Evolutionary conservation across 2,888 invertebrate genomes (phyloP), one percentile per base, ranked within the genome.

Genomic region (Sesamia inferens): DNA sequence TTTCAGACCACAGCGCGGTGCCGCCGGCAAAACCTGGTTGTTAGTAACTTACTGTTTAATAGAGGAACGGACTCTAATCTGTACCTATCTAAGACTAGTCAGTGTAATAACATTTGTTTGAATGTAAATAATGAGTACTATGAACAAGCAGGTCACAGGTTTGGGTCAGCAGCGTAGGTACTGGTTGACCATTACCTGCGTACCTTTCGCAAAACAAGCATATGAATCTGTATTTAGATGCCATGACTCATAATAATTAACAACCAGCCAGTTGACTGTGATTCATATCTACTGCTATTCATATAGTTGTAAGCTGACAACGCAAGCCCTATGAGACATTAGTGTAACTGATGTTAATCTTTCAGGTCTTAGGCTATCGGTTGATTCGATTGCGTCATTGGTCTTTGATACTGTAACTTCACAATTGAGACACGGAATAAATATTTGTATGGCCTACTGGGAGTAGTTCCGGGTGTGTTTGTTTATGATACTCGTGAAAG

Each of bases 211-310:
- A 71, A 72, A 62, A 5, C 22, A 22, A 55, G 57, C 66, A 63
- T 63, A 63, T 31, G 68, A 51, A 75, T 67, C 54, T 71, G 24
- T 64, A 47, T 59, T 54, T 42, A 48, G 57, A 62, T 55, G 22
- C 8, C 19, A 62, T 83, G 83, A 74, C 68, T 83, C 68, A 81
- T 67, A 65, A 81, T 67, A 65, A 78, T 67, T 67, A 69, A 67
- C 51, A n/a, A 70, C 14, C 48, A 48, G 47, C 54, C 65, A 78
- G 68, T 82, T 31, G 69, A 68, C 73, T 68, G 69, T 70, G 79
- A 83, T 83, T 71, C 57, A 69, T 74, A 74, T 83, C 74, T 68
- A 19, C 2, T 19, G 44, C 64, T 47, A 65, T 76, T 71, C 71
- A 62, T 75, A 62, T 63, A 73, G 58, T 72, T 78, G 61, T 69